These are phyloP conservation scores for Siphamia tubifer DNA, from an alignment of 2,113 vertebrate genomes.

Conservation along the genomic window DNA sequence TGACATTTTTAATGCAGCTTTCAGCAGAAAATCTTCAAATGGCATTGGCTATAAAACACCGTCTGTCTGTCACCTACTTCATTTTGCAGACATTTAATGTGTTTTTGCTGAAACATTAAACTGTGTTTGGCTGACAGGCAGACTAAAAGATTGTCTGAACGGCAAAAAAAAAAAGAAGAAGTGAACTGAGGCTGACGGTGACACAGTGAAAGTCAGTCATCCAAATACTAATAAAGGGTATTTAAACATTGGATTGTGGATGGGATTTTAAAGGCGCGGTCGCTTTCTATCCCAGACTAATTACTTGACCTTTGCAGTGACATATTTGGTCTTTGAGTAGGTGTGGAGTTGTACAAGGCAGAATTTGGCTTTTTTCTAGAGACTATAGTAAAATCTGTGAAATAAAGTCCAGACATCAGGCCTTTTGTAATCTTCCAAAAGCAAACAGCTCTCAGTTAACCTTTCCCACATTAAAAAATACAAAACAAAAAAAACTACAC, in stretches of 20 bases:
- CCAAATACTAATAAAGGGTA: background rate
- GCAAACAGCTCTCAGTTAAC: no score
- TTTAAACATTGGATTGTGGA: background rate
- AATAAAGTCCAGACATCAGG: no score
- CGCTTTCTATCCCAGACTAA: background rate
- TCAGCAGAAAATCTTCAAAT: background rate
- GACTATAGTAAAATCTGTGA: no score
- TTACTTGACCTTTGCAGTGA: no score
- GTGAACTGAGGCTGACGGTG: background rate
- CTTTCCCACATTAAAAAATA: no score
- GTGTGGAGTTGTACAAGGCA: no score
- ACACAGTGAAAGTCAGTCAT: background rate
- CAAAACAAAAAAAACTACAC: no score
- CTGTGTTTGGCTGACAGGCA: constrained; percentile 15
- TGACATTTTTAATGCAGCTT: background rate
- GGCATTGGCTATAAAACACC: background rate
- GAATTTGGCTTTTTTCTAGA: no score
- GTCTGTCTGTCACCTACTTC: background rate
- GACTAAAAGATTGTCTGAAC: constrained; percentile 1
- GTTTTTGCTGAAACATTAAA: constrained; percentile 13
- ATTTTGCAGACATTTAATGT: constrained; percentile 6
- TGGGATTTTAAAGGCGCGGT: background rate
- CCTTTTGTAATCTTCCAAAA: no score
- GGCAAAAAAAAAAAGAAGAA: background rate
- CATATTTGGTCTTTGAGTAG: no score